A percentile compares a stretch with the other conserved stretches of the same genome.
Evolutionary conservation across 1,140 invertebrate species (phyloP).

Genomic region (Formica exsecta): DNA sequence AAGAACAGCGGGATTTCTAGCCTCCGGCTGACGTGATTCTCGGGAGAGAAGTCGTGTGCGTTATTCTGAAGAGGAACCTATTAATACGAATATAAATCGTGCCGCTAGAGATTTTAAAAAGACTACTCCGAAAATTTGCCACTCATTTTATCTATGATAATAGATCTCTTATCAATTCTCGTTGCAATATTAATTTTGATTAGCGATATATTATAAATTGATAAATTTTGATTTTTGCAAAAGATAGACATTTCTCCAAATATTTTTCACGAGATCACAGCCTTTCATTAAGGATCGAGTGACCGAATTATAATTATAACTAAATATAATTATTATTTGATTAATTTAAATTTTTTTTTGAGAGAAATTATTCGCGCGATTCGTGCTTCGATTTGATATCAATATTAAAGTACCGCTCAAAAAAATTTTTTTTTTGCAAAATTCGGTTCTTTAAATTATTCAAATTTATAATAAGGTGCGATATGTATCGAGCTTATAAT

Average conservation of each 20-base stretch:
- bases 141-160: neutral
- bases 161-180: neutral
- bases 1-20: conserved; percentile 1
- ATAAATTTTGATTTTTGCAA: neutral
- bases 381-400: neutral
- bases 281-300: too few relatives aligned
- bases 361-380: too few relatives aligned
- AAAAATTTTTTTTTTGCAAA: neutral
- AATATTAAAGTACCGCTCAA: neutral
- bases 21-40: neutral
- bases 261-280: too few relatives aligned
- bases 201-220: neutral
- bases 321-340: neutral
- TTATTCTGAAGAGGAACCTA: too few relatives aligned
- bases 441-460: neutral
- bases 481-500: neutral
- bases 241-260: neutral
- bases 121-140: neutral
- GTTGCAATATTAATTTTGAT: neutral
- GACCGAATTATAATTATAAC: too few relatives aligned
- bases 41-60: too few relatives aligned
- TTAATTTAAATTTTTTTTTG: neutral
- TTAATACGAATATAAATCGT: neutral
- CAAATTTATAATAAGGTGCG: neutral
- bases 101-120: neutral